These are phyloP conservation scores for Pogonocichla stellata DNA, from an alignment of 2,113 vertebrate genomes.

Conservation along the genomic window DNA sequence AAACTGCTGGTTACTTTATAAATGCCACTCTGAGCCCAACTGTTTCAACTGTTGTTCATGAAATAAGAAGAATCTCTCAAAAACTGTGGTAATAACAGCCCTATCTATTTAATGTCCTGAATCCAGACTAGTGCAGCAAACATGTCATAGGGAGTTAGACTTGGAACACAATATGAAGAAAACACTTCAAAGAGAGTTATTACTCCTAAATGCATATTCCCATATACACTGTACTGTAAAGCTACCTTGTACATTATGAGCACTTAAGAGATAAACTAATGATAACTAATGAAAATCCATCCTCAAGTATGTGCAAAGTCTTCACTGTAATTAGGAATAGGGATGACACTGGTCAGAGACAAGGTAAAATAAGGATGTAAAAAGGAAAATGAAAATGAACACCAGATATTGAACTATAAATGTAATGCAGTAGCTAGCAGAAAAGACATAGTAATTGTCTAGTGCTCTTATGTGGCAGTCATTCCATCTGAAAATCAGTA, in stretches of 20 bases:
- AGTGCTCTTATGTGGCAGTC: not conserved
- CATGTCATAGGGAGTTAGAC: not conserved
- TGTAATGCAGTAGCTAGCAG: not conserved
- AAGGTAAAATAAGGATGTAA: not conserved
- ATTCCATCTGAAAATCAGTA: constrained; percentile 28
- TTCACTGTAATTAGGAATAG: not conserved
- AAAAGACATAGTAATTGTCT: not conserved
- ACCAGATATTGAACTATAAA: not conserved
- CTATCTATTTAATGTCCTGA: not conserved
- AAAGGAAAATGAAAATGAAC: not conserved
- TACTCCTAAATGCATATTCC: not conserved
- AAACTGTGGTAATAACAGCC: not conserved
- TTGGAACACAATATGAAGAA: not conserved
- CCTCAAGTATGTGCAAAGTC: not conserved
- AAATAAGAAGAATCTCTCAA: not conserved
- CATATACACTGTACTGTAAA: not conserved
- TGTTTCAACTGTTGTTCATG: not conserved
- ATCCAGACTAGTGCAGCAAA: not conserved
- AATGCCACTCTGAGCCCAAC: not conserved
- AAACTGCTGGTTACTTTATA: not conserved
- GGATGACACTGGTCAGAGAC: not conserved
- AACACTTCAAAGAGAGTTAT: not conserved
- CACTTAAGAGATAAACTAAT: not conserved
- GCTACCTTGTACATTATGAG: not conserved
- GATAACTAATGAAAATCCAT: not conserved